Percentiles rank a stretch among this genome's conserved stretches.
These are phyloP conservation scores for Prinia subflava DNA, from an alignment of 2,113 vertebrate genomes.

Conservation along the genomic window DNA sequence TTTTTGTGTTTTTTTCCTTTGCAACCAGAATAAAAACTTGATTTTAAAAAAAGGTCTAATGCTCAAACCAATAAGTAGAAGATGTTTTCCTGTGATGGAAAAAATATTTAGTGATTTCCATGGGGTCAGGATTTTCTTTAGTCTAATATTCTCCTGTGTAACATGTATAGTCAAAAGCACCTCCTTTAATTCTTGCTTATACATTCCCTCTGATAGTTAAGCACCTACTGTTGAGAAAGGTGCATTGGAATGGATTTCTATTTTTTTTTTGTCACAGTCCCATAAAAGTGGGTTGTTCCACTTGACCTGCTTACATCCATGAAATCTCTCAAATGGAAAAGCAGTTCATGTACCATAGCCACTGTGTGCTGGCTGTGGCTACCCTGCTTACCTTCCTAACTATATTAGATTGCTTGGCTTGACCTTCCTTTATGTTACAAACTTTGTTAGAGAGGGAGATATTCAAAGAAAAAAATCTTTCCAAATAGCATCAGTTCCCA, in stretches of 20 bases:
- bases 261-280: not conserved
- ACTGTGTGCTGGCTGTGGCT: not conserved
- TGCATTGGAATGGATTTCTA: not conserved
- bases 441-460: not conserved
- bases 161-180: not conserved
- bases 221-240: not conserved
- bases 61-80: not conserved
- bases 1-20: not conserved
- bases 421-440: not conserved
- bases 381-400: not conserved
- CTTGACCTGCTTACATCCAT: not conserved
- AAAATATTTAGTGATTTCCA: not conserved
- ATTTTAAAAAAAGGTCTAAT: not conserved
- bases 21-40: not conserved
- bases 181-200: not conserved
- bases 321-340: not conserved
- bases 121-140: not conserved
- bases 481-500: not conserved
- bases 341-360: not conserved
- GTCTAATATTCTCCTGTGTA: not conserved
- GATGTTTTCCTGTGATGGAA: not conserved
- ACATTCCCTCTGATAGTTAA: not conserved
- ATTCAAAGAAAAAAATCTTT: not conserved
- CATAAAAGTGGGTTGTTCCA: not conserved
- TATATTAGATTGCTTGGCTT: not conserved